Evolutionary conservation across 1,140 invertebrate genomes (phyloP), one percentile per base, ranked within the genome.

Genomic region (Diabrotica virgifera): DNA sequence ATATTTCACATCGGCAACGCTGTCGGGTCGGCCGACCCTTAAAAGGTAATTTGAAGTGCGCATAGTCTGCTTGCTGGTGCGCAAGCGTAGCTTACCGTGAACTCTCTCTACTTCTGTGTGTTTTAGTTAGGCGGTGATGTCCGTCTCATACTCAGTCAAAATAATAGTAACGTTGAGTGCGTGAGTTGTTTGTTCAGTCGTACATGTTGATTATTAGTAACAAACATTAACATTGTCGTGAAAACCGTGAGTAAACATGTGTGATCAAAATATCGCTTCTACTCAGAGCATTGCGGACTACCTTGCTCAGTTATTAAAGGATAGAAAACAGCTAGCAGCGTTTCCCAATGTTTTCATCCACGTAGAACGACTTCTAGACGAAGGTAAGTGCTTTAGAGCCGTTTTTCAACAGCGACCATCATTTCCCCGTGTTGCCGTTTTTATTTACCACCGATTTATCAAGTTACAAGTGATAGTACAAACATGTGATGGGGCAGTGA

Each of bases 321-420:
- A 99, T 88, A 96, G 97, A 86, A 99, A 99, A 87, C 96, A 99
- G 87, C 88, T 99, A 77, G 94, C 95, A 76, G 96, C 96, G 79
- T 98, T 99, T 85, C 97, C 98, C 70, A 98, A 97, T 88, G 94
- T 99, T 80, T 99, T 99, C 86, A 90, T 97, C 83, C 98, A 99
- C 85, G 90, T 98, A 77, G 97, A 99, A 85, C 88, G 97, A 81
- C 90, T 99, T 74, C 87, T 99, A 77, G 98, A 99, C 80, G 97
- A 99, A 92, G 97, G 97, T 99, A 90, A 89, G 89, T 66, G 12
- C n/a, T 59, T 36, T 38, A 38, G 8, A 36, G 56, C 38, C 5
- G 7, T 8, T 38, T 58, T 58, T 40, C 38, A 7, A 38, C 36
- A 11, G 14, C 36, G 36, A 11, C 56, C 11, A 12, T 11, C 11